These are phyloP conservation scores for Vanessa atalanta DNA, from an alignment of 1,140 invertebrate genomes.

Conservation along the genomic window DNA sequence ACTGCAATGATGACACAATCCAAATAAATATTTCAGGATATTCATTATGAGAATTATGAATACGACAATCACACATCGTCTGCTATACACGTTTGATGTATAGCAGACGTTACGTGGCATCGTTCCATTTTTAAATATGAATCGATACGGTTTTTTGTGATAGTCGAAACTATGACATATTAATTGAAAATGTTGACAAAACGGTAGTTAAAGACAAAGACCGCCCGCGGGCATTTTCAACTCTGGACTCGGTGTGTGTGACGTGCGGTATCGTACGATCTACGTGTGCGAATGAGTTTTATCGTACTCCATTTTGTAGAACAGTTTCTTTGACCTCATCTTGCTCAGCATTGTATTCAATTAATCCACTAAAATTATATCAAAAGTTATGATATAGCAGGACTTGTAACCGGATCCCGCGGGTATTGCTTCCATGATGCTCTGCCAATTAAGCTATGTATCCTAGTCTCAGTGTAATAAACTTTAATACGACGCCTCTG, in stretches of 20 bases:
- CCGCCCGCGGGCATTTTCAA: conserved; percentile 32
- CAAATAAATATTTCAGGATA: too few species aligned
- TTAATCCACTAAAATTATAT: too few species aligned
- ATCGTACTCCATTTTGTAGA: neutral
- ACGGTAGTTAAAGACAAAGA: conserved; percentile 51
- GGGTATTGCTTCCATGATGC: neutral
- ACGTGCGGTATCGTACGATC: conserved; percentile 36
- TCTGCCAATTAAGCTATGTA: conserved; percentile 1
- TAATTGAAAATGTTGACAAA: conserved; percentile 62
- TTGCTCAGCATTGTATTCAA: too few species aligned
- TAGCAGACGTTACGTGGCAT: too few species aligned
- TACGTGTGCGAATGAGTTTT: conserved; percentile 22
- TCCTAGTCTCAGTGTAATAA: neutral
- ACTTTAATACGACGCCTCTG: neutral
- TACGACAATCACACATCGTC: neutral
- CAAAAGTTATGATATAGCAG: neutral
- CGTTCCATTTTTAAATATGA: conserved; percentile 42
- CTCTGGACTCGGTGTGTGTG: conserved; percentile 40
- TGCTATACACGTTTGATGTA: too few species aligned
- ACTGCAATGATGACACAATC: too few species aligned
- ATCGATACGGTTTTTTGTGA: conserved; percentile 45
- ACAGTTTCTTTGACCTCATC: too few species aligned
- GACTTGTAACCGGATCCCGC: neutral
- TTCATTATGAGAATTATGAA: too few species aligned
- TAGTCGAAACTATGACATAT: conserved; percentile 44